Evolutionary conservation across 2,888 invertebrate species (phyloP).

Genomic region (Fissipunctia ypsillon): DNA sequence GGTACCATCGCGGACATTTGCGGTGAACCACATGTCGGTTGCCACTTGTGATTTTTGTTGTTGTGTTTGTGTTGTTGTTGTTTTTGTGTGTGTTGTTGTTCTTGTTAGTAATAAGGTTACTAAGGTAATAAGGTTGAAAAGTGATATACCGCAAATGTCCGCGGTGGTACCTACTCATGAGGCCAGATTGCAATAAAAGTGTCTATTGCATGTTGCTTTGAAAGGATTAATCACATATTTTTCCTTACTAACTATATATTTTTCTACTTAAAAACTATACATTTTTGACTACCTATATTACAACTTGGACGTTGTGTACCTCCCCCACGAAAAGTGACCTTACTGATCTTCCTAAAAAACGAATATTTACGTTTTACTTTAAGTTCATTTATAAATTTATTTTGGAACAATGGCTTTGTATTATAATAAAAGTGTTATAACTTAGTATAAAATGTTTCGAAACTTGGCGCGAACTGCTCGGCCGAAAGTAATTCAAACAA

Average conservation of each 20-base stretch:
- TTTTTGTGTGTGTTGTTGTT: too few relatives aligned
- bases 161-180: too few relatives aligned
- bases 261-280: too few relatives aligned
- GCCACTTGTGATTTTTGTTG: too few relatives aligned
- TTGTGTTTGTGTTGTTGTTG: too few relatives aligned
- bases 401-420: constrained; percentile 71
- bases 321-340: neutral
- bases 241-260: too few relatives aligned
- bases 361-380: constrained; percentile 29
- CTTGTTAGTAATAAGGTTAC: too few relatives aligned
- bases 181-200: neutral
- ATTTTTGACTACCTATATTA: too few relatives aligned
- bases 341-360: neutral
- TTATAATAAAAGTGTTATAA: constrained; percentile 75
- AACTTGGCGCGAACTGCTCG: constrained; percentile 83
- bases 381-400: constrained; percentile 59
- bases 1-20: too few relatives aligned
- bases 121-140: too few relatives aligned
- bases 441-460: constrained; percentile 78
- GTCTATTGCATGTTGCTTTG: neutral
- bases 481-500: constrained; percentile 89
- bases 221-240: neutral
- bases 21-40: too few relatives aligned
- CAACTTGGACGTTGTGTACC: neutral
- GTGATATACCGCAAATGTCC: too few relatives aligned